Evolutionary conservation across 2,113 vertebrate species (phyloP), one percentile per base, ranked within the genome.

Genomic region (Philantomba maxwellii): DNA sequence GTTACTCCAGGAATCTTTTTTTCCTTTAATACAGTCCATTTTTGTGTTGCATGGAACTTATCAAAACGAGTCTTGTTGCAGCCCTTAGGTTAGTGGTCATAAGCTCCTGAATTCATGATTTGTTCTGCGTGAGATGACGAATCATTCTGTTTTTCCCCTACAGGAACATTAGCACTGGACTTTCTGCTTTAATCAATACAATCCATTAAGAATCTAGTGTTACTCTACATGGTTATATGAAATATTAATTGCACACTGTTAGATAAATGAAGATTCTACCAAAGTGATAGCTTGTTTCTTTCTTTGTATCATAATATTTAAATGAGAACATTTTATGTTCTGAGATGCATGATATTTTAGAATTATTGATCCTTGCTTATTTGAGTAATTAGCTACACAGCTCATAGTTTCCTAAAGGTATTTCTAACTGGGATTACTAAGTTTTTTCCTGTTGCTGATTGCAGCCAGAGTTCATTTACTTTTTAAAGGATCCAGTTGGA

Each of bases 201-300:
- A 86, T 94, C 98, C 98, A 97, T 98, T 97, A 98, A 97, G 98
- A 98, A 98, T 90, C 82, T 96, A 97, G 98, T 84, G 86, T 92
- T 92, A 80, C 92, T 96, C 94, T 90, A 43, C 93, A 87, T 98
- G 85, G 93, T 91, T 75, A 95, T 97, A 96, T 98, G 96, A 98
- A 99, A 98, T 98, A 98, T 97, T 98, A 98, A 98, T 98, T 98
- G 75, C 49, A 43, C 93, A 96, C 94, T 97, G 3, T 98, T 96
- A 95, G 96, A 95, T 97, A 97, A 97, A 98, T 97, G 98, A 98
- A 97, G 87, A 93, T 95, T 95, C 73, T 49, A 91, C 77, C 85
- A 49, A 55, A 93, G 77, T 89, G 85, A 93, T 88, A 64, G 45
- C 77, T 88, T 95, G 33, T 91, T 95, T 94, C 78, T 91, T 95